Conservation (phyloP, 2,113 vertebrate species). For the Hemichromis elongatus region DNA sequence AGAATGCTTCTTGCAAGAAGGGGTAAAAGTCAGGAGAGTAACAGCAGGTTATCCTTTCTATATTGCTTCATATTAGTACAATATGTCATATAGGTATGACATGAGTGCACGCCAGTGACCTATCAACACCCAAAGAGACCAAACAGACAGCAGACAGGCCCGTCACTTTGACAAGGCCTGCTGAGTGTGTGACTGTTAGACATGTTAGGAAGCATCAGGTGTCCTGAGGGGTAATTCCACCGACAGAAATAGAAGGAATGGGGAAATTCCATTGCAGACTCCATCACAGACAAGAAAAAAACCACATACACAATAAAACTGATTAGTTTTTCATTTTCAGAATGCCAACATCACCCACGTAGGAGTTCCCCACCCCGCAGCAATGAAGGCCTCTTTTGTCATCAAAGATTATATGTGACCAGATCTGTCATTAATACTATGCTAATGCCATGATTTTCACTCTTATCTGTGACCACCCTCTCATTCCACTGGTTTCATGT, state of each 20-base stretch:
- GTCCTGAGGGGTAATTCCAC: slow-evolving; percentile 60
- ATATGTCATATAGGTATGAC: slow-evolving; percentile 1
- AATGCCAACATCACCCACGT: not conserved
- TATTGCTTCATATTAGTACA: slow-evolving; percentile 7
- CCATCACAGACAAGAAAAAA: not conserved
- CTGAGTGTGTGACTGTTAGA: not conserved
- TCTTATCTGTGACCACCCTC: slow-evolving; percentile 19
- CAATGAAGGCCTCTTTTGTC: slow-evolving; percentile 38
- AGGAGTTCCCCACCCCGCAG: slow-evolving; percentile 36
- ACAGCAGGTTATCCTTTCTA: not conserved
- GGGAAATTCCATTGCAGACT: slow-evolving; percentile 54
- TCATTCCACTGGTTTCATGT: slow-evolving; percentile 11
- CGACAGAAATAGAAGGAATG: slow-evolving; percentile 12
- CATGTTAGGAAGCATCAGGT: slow-evolving; percentile 31
- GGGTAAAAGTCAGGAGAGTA: not conserved
- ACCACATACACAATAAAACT: slow-evolving; percentile 12
- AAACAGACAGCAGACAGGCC: slow-evolving; percentile 19
- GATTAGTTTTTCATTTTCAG: slow-evolving; percentile 40
- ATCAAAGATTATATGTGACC: slow-evolving; percentile 31
- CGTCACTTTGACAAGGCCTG: slow-evolving; percentile 10
- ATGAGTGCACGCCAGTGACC: not conserved
- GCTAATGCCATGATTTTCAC: slow-evolving; percentile 28
- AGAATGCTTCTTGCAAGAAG: not conserved
- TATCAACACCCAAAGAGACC: slow-evolving; percentile 5
- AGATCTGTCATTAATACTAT: slow-evolving; percentile 29